A percentile compares a stretch with the other conserved stretches of the same genome.
Conservation (phyloP, 2,113 vertebrate species). For the Gadus chalcogrammus region DNA sequence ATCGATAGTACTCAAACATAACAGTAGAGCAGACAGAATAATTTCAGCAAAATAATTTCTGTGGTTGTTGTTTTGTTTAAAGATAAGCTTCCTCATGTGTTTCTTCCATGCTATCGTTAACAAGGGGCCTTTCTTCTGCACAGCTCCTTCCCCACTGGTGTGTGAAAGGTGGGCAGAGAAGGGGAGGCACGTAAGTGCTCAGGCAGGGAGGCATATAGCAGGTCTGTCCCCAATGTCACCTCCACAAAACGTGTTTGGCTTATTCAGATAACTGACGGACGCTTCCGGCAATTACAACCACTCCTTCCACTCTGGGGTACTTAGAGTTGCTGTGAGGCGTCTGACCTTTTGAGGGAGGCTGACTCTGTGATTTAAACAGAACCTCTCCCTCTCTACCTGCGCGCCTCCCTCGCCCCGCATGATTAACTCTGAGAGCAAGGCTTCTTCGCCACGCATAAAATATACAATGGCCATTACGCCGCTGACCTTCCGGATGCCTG, state of each 20-base stretch:
- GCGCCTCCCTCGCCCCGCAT: conserved; percentile 44
- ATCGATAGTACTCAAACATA: too few species aligned
- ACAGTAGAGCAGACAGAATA: too few species aligned
- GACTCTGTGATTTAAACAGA: conserved; percentile 47
- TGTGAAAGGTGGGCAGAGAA: not conserved
- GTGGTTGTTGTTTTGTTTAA: too few species aligned
- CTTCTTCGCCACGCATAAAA: conserved; percentile 61
- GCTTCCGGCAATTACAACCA: conserved; percentile 42
- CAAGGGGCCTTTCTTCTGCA: conserved; percentile 6
- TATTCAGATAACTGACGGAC: conserved; percentile 17
- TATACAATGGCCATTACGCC: conserved; percentile 58
- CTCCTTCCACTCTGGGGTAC: conserved; percentile 36
- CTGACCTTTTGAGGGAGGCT: conserved; percentile 55
- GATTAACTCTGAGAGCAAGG: conserved; percentile 54
- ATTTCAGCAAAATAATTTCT: too few species aligned
- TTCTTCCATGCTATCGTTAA: too few species aligned
- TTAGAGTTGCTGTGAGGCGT: conserved; percentile 28
- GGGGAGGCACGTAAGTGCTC: not conserved
- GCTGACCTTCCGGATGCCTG: conserved; percentile 56
- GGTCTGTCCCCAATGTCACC: conserved; percentile 43
- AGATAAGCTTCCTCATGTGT: too few species aligned
- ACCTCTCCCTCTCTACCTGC: conserved; percentile 54
- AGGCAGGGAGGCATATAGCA: not conserved
- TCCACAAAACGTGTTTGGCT: conserved; percentile 35
- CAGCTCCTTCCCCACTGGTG: not conserved